Percentiles rank a stretch among this genome's conserved stretches.
These are phyloP conservation scores for Oceanodroma tethys DNA, from an alignment of 2,113 vertebrate species.

Conservation along the genomic window DNA sequence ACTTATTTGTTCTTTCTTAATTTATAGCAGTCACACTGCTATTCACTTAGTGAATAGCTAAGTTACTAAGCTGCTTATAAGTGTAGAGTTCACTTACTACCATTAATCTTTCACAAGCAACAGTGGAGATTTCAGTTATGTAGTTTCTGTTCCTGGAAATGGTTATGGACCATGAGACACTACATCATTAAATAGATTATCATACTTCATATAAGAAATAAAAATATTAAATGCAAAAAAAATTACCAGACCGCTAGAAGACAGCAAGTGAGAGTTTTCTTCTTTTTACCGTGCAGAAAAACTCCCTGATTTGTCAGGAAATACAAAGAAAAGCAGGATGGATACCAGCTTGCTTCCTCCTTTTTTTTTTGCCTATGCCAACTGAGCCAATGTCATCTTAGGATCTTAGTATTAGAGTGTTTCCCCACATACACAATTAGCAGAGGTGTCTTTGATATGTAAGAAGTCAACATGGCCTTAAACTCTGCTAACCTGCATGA, in stretches of 20 bases:
- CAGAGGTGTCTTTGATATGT: accelerated
- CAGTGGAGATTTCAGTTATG: background rate
- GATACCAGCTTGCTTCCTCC: background rate
- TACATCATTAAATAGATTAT: background rate
- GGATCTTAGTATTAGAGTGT: background rate
- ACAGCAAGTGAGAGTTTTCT: background rate
- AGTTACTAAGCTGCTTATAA: background rate
- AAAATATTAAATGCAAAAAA: background rate
- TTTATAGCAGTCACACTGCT: background rate
- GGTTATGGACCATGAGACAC: background rate
- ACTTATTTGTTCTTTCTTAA: background rate
- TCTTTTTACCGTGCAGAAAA: background rate
- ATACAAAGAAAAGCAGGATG: background rate
- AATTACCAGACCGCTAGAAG: background rate
- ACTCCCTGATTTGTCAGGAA: background rate
- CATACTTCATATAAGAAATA: background rate
- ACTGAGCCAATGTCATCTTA: background rate
- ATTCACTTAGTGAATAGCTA: background rate
- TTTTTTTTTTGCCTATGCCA: background rate
- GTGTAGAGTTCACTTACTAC: background rate
- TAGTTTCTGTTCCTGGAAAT: background rate
- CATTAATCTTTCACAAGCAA: background rate
- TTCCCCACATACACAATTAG: background rate
- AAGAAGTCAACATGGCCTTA: background rate
- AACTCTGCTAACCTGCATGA: background rate